Base-by-base conservation (phyloP, 2,888 invertebrate genomes). In the Drosophila atroscutellata region DNA sequence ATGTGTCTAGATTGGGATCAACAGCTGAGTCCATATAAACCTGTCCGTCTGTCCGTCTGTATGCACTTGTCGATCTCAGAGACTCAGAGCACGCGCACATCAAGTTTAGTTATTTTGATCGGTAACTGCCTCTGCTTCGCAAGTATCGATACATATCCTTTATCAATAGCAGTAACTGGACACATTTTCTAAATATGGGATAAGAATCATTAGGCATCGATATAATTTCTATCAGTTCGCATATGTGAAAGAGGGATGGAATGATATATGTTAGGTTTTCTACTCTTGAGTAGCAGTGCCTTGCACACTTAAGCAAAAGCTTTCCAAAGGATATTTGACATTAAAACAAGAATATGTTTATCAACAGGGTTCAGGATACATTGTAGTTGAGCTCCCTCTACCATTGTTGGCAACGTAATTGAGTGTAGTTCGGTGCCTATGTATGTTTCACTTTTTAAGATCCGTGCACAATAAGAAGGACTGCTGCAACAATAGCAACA, bases 341-440 rank as follows among this genome's bases (percentile, higher is more conserved):
- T 13, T 13, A 20, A 20, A 7, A 3, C 13, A 20, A 15, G 20
- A 15, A 20, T 13, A 20, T 3, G 13, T 7, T 45, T 7, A 7
- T 13, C 1, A 45, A 7, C 20, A 20, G 7, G 7, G 2, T 20
- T 20, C 13, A 7, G 13, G 8, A 8, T 45, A 15, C 8, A 8
- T 8, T 45, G 7, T 8, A 45, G 45, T 24, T 24, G 8, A 45
- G 24, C 45, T 8, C 45, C 3, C 45, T 45, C 45, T 3, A 45
- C 11, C 13, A 20, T 42, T 42, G 42, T 42, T 42, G 20, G 11
- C 5, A 2, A 20, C 82, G 79, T 82, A 76, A 82, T 82, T 82
- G 63, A 65, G 69, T 71, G 68, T 75, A 52, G 75, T 30, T 60
- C 63, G 56, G 28, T 39, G 61, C 24, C 61, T 47, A 50, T 62